phyloP scores from a whole-genome alignment of 2,113 vertebrate species.

The Tachysurus fulvidraco region DNA sequence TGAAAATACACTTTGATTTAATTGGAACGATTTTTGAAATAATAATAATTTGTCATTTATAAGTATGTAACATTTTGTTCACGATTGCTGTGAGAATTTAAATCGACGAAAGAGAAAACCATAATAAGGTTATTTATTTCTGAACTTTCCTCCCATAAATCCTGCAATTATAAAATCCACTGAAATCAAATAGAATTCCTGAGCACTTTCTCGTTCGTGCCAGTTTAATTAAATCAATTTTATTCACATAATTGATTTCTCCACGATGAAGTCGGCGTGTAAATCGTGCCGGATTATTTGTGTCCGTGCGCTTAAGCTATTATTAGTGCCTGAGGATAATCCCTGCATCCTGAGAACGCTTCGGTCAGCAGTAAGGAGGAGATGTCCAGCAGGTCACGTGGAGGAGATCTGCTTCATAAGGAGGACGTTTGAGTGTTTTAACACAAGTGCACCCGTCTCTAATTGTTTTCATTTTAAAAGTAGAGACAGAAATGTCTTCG shows the following conservation, averaged over 20 bases:
- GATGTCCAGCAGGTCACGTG: not conserved
- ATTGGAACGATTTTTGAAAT: no score
- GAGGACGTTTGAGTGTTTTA: not conserved
- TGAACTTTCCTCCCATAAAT: no score
- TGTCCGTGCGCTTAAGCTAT: slow-evolving; percentile 31
- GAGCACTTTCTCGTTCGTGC: not conserved
- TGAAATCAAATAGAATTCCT: not conserved
- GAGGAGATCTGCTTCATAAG: not conserved
- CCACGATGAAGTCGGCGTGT: not conserved
- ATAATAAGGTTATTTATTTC: no score
- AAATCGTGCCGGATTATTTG: not conserved
- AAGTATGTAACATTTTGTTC: no score
- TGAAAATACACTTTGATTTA: no score
- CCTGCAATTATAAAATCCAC: no score
- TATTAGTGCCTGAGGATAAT: slow-evolving; percentile 51
- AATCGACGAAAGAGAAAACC: no score
- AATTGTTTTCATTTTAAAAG: not conserved
- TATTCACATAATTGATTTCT: not conserved
- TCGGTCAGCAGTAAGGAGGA: slow-evolving; percentile 39
- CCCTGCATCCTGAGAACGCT: slow-evolving; percentile 37
- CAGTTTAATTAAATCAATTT: not conserved
- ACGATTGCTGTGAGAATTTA: no score
- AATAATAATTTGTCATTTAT: no score
- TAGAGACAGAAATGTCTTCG: not conserved
- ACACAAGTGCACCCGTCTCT: not conserved